Conservation (phyloP, 2,888 invertebrate species). For the Tinea semifulvella region DNA sequence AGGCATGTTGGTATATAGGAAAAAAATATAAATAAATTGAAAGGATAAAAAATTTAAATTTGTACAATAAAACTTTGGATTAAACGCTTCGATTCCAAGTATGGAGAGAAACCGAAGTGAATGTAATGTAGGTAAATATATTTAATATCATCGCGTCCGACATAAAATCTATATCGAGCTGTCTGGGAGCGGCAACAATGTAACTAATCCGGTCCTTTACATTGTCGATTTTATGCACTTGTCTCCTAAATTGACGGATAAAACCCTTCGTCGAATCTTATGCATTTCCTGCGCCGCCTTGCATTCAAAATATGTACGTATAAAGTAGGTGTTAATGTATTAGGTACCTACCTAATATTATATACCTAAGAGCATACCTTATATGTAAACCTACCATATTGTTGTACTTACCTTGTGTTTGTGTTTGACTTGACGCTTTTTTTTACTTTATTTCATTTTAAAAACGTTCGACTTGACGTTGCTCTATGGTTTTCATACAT, state of each 20-base stretch:
- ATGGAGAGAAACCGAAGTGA: constrained; percentile 10
- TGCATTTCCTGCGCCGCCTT: constrained; percentile 10
- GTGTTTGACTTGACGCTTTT: too few relatives aligned
- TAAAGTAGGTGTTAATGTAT: too few relatives aligned
- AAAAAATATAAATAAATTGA: background rate
- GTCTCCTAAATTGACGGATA: constrained; percentile 47
- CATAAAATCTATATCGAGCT: constrained; percentile 30
- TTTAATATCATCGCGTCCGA: constrained; percentile 28
- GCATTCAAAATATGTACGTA: background rate
- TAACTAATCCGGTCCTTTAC: constrained; percentile 24
- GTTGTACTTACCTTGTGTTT: too few relatives aligned
- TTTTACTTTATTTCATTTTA: too few relatives aligned
- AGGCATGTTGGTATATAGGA: too few relatives aligned
- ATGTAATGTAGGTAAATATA: constrained; percentile 26
- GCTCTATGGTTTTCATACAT: too few relatives aligned
- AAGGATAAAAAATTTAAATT: constrained; percentile 5
- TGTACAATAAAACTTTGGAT: background rate
- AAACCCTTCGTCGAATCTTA: constrained; percentile 27
- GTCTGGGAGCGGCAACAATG: constrained; percentile 29
- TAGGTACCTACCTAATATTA: too few relatives aligned
- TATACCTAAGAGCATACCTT: too few relatives aligned
- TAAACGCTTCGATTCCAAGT: constrained; percentile 11
- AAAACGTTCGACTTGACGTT: too few relatives aligned
- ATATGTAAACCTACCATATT: too few relatives aligned
- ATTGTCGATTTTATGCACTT: constrained; percentile 26